These are phyloP conservation scores for Pseudolaguvia tuberculata DNA, from an alignment of 2,113 vertebrate genomes.

Conservation along the genomic window DNA sequence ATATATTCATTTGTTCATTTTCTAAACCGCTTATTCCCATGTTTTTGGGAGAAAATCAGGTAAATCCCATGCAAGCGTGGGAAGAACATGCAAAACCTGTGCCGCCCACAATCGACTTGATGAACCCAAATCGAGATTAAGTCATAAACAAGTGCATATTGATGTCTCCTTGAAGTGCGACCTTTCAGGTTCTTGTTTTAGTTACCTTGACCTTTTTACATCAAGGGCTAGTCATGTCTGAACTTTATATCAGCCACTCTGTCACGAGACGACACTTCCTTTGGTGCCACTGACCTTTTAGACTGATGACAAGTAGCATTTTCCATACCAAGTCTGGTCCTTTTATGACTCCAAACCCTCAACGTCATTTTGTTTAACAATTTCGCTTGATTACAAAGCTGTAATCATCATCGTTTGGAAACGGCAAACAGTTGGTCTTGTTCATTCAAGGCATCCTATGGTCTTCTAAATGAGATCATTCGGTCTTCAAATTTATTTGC, in stretches of 20 bases:
- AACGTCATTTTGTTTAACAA: slow-evolving; percentile 36
- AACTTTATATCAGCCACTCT: slow-evolving; percentile 54
- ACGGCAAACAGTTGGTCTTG: neutral
- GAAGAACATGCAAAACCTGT: no score
- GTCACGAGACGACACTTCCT: slow-evolving; percentile 49
- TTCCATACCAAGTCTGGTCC: slow-evolving; percentile 50
- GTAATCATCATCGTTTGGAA: slow-evolving; percentile 28
- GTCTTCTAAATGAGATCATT: neutral
- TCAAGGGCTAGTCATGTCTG: slow-evolving; percentile 54
- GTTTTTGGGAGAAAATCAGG: no score
- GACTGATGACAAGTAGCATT: slow-evolving; percentile 45
- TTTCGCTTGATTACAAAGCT: no score
- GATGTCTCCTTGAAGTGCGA: slow-evolving; percentile 29
- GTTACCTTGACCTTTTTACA: slow-evolving; percentile 62
- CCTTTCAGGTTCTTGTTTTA: slow-evolving; percentile 57
- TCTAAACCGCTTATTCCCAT: no score
- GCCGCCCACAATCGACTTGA: slow-evolving; percentile 9
- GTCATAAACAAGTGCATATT: neutral
- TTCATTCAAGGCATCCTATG: slow-evolving; percentile 17
- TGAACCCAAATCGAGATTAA: neutral
- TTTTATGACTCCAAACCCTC: slow-evolving; percentile 55
- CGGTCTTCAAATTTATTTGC: neutral
- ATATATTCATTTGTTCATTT: no score
- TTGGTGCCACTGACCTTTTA: slow-evolving; percentile 58
- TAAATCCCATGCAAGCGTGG: no score